phyloP scores from a whole-genome alignment of 2,113 vertebrate species.

The Melanostigma gelatinosum region DNA sequence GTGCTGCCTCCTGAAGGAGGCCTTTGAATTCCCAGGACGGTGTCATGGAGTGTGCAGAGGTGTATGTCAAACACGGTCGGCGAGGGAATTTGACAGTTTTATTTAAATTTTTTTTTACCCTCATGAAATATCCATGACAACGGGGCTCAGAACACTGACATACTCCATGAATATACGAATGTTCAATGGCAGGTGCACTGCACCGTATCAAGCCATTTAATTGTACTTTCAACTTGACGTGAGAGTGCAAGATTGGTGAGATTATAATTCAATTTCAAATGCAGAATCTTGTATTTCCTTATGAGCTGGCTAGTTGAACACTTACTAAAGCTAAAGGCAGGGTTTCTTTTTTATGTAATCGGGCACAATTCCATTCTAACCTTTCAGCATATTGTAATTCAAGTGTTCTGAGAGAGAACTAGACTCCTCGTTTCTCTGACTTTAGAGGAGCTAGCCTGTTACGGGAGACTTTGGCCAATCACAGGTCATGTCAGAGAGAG shows the following conservation, averaged over 20 bases:
- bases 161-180: not conserved
- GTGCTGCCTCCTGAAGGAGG: conserved; percentile 15
- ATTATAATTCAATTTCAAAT: not conserved
- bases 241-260: not conserved
- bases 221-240: not conserved
- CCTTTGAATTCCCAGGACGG: conserved; percentile 20
- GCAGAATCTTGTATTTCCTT: not conserved
- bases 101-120: not conserved
- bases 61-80: conserved; percentile 26
- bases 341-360: too few species aligned
- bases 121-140: conserved; percentile 16
- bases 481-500: not conserved
- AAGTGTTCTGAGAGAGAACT: too few species aligned
- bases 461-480: too few species aligned
- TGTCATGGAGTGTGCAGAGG: conserved; percentile 11
- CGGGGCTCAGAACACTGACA: not conserved
- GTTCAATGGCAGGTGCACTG: not conserved
- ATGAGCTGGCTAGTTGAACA: not conserved
- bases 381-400: not conserved
- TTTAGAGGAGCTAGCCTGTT: too few species aligned
- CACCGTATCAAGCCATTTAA: not conserved
- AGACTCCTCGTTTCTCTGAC: not conserved
- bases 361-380: not conserved
- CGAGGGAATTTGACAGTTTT: not conserved
- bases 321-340: not conserved